Evolutionary conservation across 2,797 vertebrate species (phyloP), one percentile per base, ranked within the genome.

Genomic region (Megalops cyprinoides): DNA sequence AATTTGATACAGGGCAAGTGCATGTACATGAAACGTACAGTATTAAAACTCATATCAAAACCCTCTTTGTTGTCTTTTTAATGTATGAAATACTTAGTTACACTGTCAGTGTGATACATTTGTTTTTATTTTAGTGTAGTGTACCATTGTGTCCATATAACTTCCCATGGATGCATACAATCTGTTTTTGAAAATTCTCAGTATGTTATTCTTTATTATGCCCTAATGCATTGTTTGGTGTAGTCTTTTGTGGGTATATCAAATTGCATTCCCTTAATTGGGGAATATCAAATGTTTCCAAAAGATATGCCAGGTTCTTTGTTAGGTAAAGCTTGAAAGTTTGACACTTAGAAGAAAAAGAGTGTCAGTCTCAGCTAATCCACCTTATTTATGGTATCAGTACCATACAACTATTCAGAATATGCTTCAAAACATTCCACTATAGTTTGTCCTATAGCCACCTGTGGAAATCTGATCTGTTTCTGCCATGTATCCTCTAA

Each of bases 381-480:
- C 85, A 83, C 88, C 85, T 89, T 85, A 87, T 89, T 89, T 92
- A 92, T 91, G 88, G 91, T 90, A 94, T 93, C 90, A 84, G 92
- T 94, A 91, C 89, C 82, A 10, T 89, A 88, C 90, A 92, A 94
- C 94, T 93, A 93, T 77, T 18, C 84, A 93, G 92, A 93, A 93
- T 93, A 95, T 94, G 91, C 90, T 39, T 60, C 85, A 88, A 85
- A 84, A 69, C 93, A 94, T 95, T 94, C 94, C 94, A 86, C 87
- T 23, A 83, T 39, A 86, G 90, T 91, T 90, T 79, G 85, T 90
- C 87, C 90, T 90, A 81, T 85, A 91, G 91, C 91, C 93, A 95
- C 93, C 93, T 95, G 94, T 89, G 90, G 91, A 90, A 94, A 95
- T 91, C 88, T 80, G 91, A 94, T 92, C 91, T 88, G 90, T 89